Evolutionary conservation across 2,797 vertebrate genomes (phyloP).

Genomic region (Hirundo rustica): DNA sequence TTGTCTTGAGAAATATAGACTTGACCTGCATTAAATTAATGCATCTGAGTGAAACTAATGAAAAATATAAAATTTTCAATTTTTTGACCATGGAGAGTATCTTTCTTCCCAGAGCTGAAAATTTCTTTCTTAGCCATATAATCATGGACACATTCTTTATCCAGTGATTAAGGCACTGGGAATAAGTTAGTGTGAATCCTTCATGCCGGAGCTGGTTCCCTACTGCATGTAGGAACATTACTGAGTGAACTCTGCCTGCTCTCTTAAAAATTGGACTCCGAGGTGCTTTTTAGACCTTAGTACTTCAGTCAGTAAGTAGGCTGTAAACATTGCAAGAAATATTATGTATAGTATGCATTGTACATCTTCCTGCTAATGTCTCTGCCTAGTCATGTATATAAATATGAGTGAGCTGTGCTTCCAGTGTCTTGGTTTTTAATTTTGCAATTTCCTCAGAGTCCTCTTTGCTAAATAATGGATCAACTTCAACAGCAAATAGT

Average conservation of each 20-base stretch:
- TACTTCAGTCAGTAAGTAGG: background rate
- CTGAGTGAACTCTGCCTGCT: background rate
- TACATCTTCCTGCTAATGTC: background rate
- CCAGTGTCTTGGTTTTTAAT: background rate
- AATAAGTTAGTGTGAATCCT: background rate
- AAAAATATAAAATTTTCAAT: rapidly evolving
- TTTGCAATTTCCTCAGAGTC: background rate
- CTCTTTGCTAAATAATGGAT: background rate
- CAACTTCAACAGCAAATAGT: background rate
- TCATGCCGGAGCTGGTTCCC: background rate
- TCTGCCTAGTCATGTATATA: background rate
- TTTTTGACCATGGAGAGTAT: background rate
- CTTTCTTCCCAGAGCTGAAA: background rate
- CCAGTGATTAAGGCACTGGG: background rate
- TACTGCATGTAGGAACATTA: background rate
- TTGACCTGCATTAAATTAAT: rapidly evolving
- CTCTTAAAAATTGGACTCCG: background rate
- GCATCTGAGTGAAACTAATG: background rate
- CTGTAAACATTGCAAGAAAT: background rate
- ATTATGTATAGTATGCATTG: background rate
- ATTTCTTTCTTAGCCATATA: background rate
- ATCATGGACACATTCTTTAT: background rate
- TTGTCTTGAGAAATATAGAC: background rate
- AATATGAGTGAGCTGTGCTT: background rate
- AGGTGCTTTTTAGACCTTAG: background rate